These are phyloP conservation scores for Pogonophryne albipinna DNA, from an alignment of 2,797 vertebrate species.

Conservation along the genomic window DNA sequence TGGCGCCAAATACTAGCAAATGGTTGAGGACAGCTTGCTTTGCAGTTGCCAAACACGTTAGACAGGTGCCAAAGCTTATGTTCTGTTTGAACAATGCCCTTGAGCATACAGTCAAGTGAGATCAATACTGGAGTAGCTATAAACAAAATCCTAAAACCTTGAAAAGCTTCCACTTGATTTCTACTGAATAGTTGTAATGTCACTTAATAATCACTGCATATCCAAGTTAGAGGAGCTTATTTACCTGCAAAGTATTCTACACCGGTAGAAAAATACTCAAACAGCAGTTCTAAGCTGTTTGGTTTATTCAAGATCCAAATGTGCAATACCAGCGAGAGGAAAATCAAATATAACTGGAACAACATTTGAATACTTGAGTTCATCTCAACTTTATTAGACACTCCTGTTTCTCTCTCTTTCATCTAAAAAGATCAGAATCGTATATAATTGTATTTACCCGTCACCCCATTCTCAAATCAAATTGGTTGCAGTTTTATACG, in stretches of 20 bases:
- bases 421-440: neutral
- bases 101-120: neutral
- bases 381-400: neutral
- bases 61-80: slow-evolving; percentile 10
- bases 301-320: slow-evolving; percentile 1
- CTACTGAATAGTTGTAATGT: neutral
- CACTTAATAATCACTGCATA: neutral
- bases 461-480: slow-evolving; percentile 18
- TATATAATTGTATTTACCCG: slow-evolving; percentile 16
- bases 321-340: neutral
- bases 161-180: slow-evolving; percentile 12
- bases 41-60: slow-evolving; percentile 6
- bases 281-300: neutral
- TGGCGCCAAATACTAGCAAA: slow-evolving; percentile 28
- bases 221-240: neutral
- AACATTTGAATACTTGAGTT: slow-evolving; percentile 21
- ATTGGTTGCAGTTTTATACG: slow-evolving; percentile 50
- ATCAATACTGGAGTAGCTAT: slow-evolving; percentile 19
- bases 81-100: slow-evolving; percentile 24
- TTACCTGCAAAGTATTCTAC: neutral
- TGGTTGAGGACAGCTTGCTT: slow-evolving; percentile 11
- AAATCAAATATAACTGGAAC: slow-evolving; percentile 34
- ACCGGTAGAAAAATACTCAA: neutral
- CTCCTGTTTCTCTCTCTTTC: slow-evolving; percentile 20
- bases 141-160: slow-evolving; percentile 22